Base-by-base conservation (phyloP, 1,140 invertebrate genomes). In the Diachasmimorpha longicaudata region DNA sequence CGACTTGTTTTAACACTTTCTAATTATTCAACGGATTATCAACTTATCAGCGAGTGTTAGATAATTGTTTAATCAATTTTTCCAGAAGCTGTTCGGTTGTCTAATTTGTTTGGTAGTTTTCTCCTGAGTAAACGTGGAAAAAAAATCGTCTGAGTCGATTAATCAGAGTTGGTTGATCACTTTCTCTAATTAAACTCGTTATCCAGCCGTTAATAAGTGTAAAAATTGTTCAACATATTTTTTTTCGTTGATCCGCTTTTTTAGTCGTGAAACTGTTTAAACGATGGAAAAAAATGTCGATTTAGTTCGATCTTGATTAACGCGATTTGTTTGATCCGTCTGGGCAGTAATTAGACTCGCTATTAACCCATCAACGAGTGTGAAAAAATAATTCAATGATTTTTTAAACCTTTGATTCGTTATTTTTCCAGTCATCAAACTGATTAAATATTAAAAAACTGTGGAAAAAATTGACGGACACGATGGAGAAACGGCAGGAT, bases 401-500 rank as follows among this genome's bases (percentile, higher is more conserved):
- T 31, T 55, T 55, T 55, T 42, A 42, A 42, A 6, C 31, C 6
- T 2, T 31, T 31, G 31, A 55, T 55, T 55, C n/a, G 14, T 63
- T 63, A 19, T 63, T 11, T 63, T 63, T 63, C 5, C 19, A 31
- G 19, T 31, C 9, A 72, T 25, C 14, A 23, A 11, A 25, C 16
- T 73, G 16, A 31, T 58, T 70, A 44, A 39, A 58, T 25, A 63
- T 63, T 63, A 31, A 63, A 25, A 23, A 63, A 31, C 23, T 63
- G 58, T 63, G 58, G 58, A 63, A 63, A 63, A 25, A 25, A 63
- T 25, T 63, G 9, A 63, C 58, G 58, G 58, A 14, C 79, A 82
- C 80, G 63, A 88, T 87, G 87, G 87, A 88, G 76, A 88, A 86
- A 80, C 82, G 84, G 72, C 85, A 85, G 77, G 86, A 88, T 78